Base-by-base conservation (phyloP, 2,888 invertebrate species). In the Anoncus sp. region DNA sequence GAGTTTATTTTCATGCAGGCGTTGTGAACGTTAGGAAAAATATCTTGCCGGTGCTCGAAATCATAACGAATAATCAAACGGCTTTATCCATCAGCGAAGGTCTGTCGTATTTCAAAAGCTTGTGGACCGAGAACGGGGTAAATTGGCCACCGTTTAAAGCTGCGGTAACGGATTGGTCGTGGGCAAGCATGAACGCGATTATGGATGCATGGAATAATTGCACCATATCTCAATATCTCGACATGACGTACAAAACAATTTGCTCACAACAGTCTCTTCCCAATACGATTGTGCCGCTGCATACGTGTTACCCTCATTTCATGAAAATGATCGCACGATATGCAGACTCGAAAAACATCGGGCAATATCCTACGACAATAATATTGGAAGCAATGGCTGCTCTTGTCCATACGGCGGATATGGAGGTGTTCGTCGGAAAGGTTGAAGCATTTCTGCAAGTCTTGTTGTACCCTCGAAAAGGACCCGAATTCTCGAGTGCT, bases 171-270 rank as follows among this genome's bases (percentile, higher is more conserved):
- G 72, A 75, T 59, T 71, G 51, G 75, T 45, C 62, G 10, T 77
- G 74, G 70, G 71, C 75, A 9, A 75, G 71, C 53, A 75, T 75
- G 4, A 75, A 76, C 27, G 76, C 76, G 16, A 22, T 73, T 38
- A 35, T 76, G 63, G 10, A 2, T 14, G 20, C 69, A n/a, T 79
- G 63, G 62, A 79, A 76, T 10, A 62, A 73, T 10, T 53, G 51
- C 4, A 69, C 65, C 4, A 65, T 79, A 10, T 20, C 35, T 9
- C 3, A 72, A 59, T 79, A 79, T 43, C 45, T 79, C 16, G 12
- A 65, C 4, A 27, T 55, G 38, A 35, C 66, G 16, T 76, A 69
- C 31, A 18, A 31, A 16, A n/a, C 47, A 16, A 59, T 73, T 20
- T 18, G 3, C 24, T 53, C 9, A 22, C 16, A 27, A 5, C n/a